Evolutionary conservation across 2,888 invertebrate genomes (phyloP), one percentile per base, ranked within the genome.

Genomic region (Hydroisotoma schaefferi): DNA sequence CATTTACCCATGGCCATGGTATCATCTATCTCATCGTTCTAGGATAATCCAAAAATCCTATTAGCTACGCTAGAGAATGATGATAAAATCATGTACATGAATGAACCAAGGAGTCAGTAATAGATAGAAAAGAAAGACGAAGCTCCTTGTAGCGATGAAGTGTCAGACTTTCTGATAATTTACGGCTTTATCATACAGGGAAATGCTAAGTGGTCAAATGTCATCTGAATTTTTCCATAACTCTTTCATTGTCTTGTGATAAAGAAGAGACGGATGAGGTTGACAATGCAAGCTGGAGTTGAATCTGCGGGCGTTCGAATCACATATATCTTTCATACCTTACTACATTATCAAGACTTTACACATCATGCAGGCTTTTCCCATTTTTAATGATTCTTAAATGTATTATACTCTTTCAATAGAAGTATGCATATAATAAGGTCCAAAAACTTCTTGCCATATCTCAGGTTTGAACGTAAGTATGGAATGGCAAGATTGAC

Each of bases 101-200:
- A n/a, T n/a, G n/a, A n/a, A n/a, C n/a, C n/a, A n/a, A n/a, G n/a
- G n/a, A n/a, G n/a, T n/a, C n/a, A n/a, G n/a, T n/a, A n/a, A n/a
- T n/a, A n/a, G n/a, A n/a, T n/a, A n/a, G n/a, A n/a, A n/a, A n/a
- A n/a, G n/a, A n/a, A 60, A 56, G 52, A 33, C 8, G 8, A 15
- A 33, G 33, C 33, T 15, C 15, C 15, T 33, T 15, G 8, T 33
- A 43, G 59, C 54, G 53, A 52, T 58, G 54, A 59, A 59, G 59
- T 59, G 59, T 59, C 59, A 59, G 22, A 47, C 54, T 53, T 33
- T 54, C 33, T 46, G 29, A 28, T 54, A 54, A 59, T 59, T 59
- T 59, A 59, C 38, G 25, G 27, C 22, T 15, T 40, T 15, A 40
- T 5, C 8, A 40, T 40, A 18, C n/a, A 20, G n/a, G 20, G 40